Conservation (phyloP, 2,888 invertebrate genomes). For the Cosmorhoe ocellata region DNA sequence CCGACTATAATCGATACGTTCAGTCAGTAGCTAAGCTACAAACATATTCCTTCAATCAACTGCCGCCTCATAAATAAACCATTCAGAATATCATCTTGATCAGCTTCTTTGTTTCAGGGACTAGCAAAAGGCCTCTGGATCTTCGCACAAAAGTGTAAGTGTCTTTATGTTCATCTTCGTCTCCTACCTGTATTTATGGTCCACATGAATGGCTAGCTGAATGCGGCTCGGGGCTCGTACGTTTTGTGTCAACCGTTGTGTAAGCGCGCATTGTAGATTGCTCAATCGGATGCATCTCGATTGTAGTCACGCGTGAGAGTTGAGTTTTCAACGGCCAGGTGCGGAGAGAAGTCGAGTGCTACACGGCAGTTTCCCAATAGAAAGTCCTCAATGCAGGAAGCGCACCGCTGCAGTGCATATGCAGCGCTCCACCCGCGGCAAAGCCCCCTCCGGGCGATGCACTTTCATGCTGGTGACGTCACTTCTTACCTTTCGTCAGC, state of each 20-base stretch:
- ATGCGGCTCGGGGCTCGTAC: constrained; percentile 38
- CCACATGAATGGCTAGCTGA: constrained; percentile 29
- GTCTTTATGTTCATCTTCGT: constrained; percentile 27
- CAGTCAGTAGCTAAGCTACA: too few relatives aligned
- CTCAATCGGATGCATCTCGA: constrained; percentile 77
- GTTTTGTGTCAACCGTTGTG: constrained; percentile 57
- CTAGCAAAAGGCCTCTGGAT: constrained; percentile 39
- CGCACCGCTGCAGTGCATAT: constrained; percentile 59
- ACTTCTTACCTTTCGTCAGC: constrained; percentile 76
- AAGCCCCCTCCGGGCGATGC: constrained; percentile 75
- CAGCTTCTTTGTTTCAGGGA: constrained; percentile 51
- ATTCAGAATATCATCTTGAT: constrained; percentile 1
- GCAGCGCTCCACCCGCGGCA: constrained; percentile 40
- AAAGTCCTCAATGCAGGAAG: constrained; percentile 79
- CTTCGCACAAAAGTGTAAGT: constrained; percentile 67
- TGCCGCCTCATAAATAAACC: neutral
- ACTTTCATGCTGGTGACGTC: constrained; percentile 79
- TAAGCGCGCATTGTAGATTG: constrained; percentile 67
- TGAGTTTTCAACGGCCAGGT: constrained; percentile 66
- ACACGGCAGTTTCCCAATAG: constrained; percentile 72
- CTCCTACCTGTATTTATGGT: constrained; percentile 25
- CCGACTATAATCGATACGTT: neutral
- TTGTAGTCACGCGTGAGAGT: constrained; percentile 68
- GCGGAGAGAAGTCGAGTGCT: constrained; percentile 58
- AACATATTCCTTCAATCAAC: neutral